Base-by-base conservation (phyloP, 1,140 invertebrate genomes). In the Dolichoris vasculosae region DNA sequence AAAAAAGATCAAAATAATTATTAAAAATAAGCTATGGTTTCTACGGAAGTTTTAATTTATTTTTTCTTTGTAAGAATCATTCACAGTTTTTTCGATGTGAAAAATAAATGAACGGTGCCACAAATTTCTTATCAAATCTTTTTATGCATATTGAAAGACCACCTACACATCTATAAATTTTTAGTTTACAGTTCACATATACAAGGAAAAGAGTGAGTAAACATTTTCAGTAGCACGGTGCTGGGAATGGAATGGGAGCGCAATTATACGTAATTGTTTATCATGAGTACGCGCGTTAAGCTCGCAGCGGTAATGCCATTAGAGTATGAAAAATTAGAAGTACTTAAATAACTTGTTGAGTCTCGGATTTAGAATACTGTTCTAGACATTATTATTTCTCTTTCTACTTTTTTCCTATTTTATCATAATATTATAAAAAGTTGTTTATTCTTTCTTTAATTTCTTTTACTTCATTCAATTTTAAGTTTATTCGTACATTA, bases 201-300 rank as follows among this genome's bases (percentile, higher is more conserved):
- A 38, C 43, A 71, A 64, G 23, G 76, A 84, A 78, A 64, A 67
- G 46, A 67, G 32, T 26, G 13, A 40, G 46, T 38, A 82, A 1
- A 63, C 17, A 23, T 35, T 82, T 69, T 71, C 7, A 69, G 59
- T n/a, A 43, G 32, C 48, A 48, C 30, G 59, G n/a, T 51, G 51
- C 38, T 7, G 40, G 15, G 40, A 77, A 17, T 23, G 32, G 59
- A 86, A 86, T 77, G 71, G 55, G 48, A 82, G 73, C 84, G 73
- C 59, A 82, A 86, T 86, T 86, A 82, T 75, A 46, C 59, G 73
- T 86, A 86, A 86, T 82, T 85, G 78, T 85, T 86, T 86, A 55
- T 64, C 75, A n/a, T 59, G 83, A 79, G 76, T 35, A 32, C 55
- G 40, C 38, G 15, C 35, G 38, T 78, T 26, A 46, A 63, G 26